Evolutionary conservation across 2,113 vertebrate genomes (phyloP), one percentile per base, ranked within the genome.

Genomic region (Cephalopholis sonnerati): DNA sequence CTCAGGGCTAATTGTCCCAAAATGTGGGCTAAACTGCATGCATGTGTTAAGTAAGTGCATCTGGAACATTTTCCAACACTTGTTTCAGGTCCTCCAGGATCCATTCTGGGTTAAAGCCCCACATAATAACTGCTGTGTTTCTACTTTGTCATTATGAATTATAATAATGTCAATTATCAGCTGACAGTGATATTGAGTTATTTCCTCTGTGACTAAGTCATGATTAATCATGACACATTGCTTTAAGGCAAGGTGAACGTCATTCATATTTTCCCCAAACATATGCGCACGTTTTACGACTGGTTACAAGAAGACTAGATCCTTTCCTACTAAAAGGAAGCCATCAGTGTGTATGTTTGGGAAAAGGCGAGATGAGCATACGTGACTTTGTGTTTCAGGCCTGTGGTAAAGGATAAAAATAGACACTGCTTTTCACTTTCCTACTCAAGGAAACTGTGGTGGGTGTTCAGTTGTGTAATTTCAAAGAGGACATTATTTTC

Each of bases 121-220:
- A 58, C 12, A 10, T 44, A 16, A 61, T 54, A 17, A 1, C 15
- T 11, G 13, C 13, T 15, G 11, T 68, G n/a, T 64, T 83, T 75
- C 36, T 69, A 44, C 59, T 55, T 22, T 32, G 77, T 83, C 80
- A 81, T 6, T 11, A 36, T 82, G 63, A 68, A 50, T 39, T 18
- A 6, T 1, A 12, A 15, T 2, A 5, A 10, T 27, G 13, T 17
- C 17, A 27, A 16, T 41, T 7, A 39, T 61, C 41, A 32, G 0
- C 1, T 55, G 3, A 36, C 2, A 0, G 0, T 70, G 12, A n/a
- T 41, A 16, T 6, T 5, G 0, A 39, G 32, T 4, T 27, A 53
- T 50, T 77, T 78, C 51, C 81, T 67, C n/a, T 53, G 25, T 62
- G 74, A 58, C 0, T 10, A 7, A 5, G 9, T 46, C 3, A 9